Evolutionary conservation across 2,888 invertebrate species (phyloP).

Genomic region (Carcina quercana): DNA sequence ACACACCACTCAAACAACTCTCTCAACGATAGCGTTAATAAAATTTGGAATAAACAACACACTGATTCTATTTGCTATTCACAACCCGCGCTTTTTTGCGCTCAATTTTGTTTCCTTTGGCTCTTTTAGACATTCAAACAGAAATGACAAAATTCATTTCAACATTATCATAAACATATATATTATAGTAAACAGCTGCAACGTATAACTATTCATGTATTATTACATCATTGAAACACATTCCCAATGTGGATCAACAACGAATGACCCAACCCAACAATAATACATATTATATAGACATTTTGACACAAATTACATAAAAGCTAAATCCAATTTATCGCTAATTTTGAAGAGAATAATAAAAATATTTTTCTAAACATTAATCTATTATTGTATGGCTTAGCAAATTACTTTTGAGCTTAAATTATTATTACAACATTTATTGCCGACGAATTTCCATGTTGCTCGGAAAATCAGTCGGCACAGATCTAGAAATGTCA

Average conservation of each 20-base stretch:
- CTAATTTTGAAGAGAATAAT: too few species aligned
- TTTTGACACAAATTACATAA: too few species aligned
- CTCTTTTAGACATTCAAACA: slow-evolving; percentile 34
- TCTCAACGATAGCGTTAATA: slow-evolving; percentile 49
- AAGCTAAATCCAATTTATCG: too few species aligned
- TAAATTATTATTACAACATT: too few species aligned
- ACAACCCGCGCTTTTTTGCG: slow-evolving; percentile 47
- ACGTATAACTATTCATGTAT: too few species aligned
- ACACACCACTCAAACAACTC: too few species aligned
- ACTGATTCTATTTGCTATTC: slow-evolving; percentile 43
- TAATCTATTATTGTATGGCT: too few species aligned
- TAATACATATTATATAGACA: slow-evolving; percentile 27
- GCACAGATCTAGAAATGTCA: too few species aligned
- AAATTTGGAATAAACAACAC: slow-evolving; percentile 58
- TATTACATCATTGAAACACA: slow-evolving; percentile 22
- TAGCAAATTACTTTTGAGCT: too few species aligned
- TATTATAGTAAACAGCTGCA: too few species aligned
- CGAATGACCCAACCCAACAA: slow-evolving; percentile 20
- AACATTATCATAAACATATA: slow-evolving; percentile 16
- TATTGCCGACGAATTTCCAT: too few species aligned
- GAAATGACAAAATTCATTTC: slow-evolving; percentile 20
- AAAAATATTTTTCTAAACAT: slow-evolving; percentile 29
- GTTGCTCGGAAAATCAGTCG: too few species aligned
- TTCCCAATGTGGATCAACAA: slow-evolving; percentile 25
- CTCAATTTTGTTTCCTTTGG: slow-evolving; percentile 55